Base-by-base conservation (phyloP, 2,113 vertebrate genomes). In the Scomber scombrus region DNA sequence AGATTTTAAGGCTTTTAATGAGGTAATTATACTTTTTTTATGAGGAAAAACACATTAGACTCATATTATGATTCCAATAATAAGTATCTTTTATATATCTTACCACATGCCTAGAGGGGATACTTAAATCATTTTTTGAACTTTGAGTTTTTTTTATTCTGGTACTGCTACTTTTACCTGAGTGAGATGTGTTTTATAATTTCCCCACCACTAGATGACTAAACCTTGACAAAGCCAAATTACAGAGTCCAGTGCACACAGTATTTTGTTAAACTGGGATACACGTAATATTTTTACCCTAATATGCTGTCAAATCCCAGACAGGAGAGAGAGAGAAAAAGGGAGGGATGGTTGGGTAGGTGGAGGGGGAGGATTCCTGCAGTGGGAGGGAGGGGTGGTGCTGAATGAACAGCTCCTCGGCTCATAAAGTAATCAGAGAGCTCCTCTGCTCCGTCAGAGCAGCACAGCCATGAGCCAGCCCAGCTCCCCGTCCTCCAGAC, bases 401-500 rank as follows among this genome's bases (percentile, higher is more conserved):
- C 96, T 97, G 96, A 97, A 96, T 86, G 96, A 95, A 96, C 96
- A 96, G 96, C 96, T 97, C 96, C 86, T 75, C 70, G 11, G 61
- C 85, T 80, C 90, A 91, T 92, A 91, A 93, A 93, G 88, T 91
- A 31, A 76, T 76, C 87, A 81, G 86, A 86, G 82, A 90, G 78
- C 68, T 61, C 47, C 54, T 69, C 73, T 11, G 83, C 82, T 89
- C 86, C 58, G 81, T 80, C 80, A 90, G 81, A 88, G 80, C 84
- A 86, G 92, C 80, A 91, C 93, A 94, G 95, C 95, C 95, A 97
- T 97, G 96, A 95, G 91, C 95, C 94, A 94, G 92, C 93, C 95
- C 84, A 94, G 94, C 91, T 94, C 91, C 84, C 94, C 93, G 82
- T 93, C 94, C 84, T 93, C 93, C 80, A 93, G 91, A 94, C 84